Percentiles rank a stretch among this genome's conserved stretches.
phyloP scores from a whole-genome alignment of 2,113 vertebrate genomes.

The Danionella cerebrum region DNA sequence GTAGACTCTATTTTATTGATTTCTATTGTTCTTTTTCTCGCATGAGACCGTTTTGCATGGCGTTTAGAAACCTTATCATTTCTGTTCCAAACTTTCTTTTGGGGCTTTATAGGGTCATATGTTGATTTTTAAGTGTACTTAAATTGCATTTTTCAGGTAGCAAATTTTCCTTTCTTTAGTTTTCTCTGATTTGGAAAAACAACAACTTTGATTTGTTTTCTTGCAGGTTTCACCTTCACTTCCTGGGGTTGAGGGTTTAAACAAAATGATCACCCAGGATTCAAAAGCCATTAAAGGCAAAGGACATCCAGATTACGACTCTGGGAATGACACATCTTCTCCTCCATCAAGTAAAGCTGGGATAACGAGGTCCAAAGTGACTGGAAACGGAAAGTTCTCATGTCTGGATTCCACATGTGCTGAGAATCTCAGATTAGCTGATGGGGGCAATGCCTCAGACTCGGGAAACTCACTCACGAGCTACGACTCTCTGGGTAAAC shows the following conservation, averaged over 20 bases:
- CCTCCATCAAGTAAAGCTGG: slow-evolving; percentile 83
- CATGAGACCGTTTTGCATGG: slow-evolving; percentile 77
- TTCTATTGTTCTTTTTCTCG: slow-evolving; percentile 52
- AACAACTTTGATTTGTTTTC: slow-evolving; percentile 66
- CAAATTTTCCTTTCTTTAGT: slow-evolving; percentile 32
- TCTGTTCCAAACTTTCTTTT: slow-evolving; percentile 54
- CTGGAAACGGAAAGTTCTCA: slow-evolving; percentile 58
- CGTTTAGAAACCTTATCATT: slow-evolving; percentile 51
- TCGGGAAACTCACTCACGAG: slow-evolving; percentile 95
- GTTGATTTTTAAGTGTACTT: slow-evolving; percentile 58
- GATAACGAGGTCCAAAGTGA: slow-evolving; percentile 68
- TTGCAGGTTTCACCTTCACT: slow-evolving; percentile 84
- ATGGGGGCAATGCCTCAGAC: slow-evolving; percentile 81
- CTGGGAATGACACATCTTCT: slow-evolving; percentile 92
- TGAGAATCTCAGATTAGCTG: slow-evolving; percentile 66
- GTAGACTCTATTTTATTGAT: slow-evolving; percentile 38
- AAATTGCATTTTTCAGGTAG: slow-evolving; percentile 79
- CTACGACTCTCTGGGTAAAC: slow-evolving; percentile 82
- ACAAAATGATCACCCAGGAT: slow-evolving; percentile 64
- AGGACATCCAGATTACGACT: slow-evolving; percentile 85
- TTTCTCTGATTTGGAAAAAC: slow-evolving; percentile 46
- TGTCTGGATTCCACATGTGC: slow-evolving; percentile 58
- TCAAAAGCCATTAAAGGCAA: slow-evolving; percentile 61
- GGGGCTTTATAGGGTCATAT: slow-evolving; percentile 57
- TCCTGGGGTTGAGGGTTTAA: slow-evolving; percentile 68